Evolutionary conservation across 2,797 vertebrate genomes (phyloP).

Genomic region (Poeciliopsis infans): DNA sequence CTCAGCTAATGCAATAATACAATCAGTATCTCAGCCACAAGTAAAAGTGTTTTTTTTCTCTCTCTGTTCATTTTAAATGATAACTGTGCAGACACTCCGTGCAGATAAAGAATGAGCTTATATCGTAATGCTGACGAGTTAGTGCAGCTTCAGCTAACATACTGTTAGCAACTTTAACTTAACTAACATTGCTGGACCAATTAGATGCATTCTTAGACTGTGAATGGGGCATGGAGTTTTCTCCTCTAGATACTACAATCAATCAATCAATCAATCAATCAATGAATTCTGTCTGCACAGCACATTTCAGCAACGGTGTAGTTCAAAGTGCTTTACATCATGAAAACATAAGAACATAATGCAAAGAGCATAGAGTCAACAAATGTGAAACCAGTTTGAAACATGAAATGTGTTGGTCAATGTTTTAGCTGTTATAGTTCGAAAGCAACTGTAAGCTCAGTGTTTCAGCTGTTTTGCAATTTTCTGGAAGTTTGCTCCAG

Average conservation of each 20-base stretch:
- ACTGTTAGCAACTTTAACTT: background rate
- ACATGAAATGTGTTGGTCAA: too few species aligned
- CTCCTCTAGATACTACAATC: background rate
- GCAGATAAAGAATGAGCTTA: background rate
- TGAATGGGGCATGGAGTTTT: background rate
- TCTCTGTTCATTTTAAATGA: background rate
- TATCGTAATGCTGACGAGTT: background rate
- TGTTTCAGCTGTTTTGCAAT: too few species aligned
- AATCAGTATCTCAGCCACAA: conserved; percentile 29
- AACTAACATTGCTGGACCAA: background rate
- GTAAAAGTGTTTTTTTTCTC: background rate
- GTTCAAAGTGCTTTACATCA: too few species aligned
- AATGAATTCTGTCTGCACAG: too few species aligned
- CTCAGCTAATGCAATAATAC: background rate
- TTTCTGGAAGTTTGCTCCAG: too few species aligned
- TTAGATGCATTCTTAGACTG: background rate
- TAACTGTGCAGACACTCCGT: background rate
- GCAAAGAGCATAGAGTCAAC: too few species aligned
- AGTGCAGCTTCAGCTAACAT: background rate
- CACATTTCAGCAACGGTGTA: too few species aligned
- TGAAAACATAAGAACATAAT: too few species aligned
- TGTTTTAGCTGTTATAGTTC: too few species aligned
- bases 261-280: too few species aligned
- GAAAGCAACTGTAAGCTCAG: too few species aligned
- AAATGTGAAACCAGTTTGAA: too few species aligned